Evolutionary conservation across 1,140 invertebrate species (phyloP), one percentile per base, ranked within the genome.

Genomic region (Saccostrea cuccullata): DNA sequence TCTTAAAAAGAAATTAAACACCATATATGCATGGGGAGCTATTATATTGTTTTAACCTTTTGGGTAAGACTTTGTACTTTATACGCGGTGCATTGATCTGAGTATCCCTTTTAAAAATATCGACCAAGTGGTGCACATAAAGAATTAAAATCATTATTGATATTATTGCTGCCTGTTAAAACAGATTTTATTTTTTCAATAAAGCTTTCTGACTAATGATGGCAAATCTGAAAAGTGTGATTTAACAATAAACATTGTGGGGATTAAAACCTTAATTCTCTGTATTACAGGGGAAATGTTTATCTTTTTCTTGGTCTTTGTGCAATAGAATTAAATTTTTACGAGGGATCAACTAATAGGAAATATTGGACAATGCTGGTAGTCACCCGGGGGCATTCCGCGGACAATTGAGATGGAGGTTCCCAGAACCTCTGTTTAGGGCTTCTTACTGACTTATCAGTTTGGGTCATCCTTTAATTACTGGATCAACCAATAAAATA

Each of bases 321-420:
- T 77, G 70, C 70, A 77, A 77, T 23, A 77, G 70, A 77, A 77
- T 77, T 77, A 77, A 77, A 77, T 77, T 77, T 77, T 77, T 26
- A 36, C 30, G 70, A 77, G 70, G 26, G 70, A 77, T 77, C 70
- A 77, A 26, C 70, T 30, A 77, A 77, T 77, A 77, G 70, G 70
- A 77, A 77, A 77, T 77, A 26, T 30, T 11, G 70, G 70, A 77
- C 70, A 77, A 77, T 77, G 70, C 70, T 12, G 12, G 26, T 15
- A 30, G 26, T 36, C 70, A 77, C 23, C 30, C 70, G 26, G 70
- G 47, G 70, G 70, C 70, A 77, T 15, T 77, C 70, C 2, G 11
- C 30, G 70, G 70, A 30, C 70, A 17, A 30, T 77, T 11, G 30
- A 15, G 70, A 36, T 36, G 11, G 26, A 77, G 9, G 26, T 77